Evolutionary conservation across 2,797 vertebrate species (phyloP), one percentile per base, ranked within the genome.

Genomic region (Coilia nasus): DNA sequence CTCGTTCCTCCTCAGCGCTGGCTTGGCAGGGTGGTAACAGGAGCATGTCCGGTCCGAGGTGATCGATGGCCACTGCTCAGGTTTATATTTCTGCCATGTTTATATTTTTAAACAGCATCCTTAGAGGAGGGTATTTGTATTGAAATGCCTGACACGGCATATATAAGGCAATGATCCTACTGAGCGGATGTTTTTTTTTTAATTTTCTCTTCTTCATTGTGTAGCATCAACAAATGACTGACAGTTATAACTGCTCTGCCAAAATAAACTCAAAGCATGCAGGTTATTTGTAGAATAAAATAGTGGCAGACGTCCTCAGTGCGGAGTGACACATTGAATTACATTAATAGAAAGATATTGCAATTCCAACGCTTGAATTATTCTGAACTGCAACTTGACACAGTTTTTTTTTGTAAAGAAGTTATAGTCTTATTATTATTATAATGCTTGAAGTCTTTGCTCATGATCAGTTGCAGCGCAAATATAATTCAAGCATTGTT

Each of bases 81-180:
- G 71, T 21, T 23, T 31, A 25, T 71, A 71, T 31, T 71, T 78
- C 44, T 78, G 71, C 31, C 21, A 41, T 78, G 71, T 78, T 78
- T 78, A 7, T 78, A 44, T 44, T 15, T 41, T 31, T 41, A 78
- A 78, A 78, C 71, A 78, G 35, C 71, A 41, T 78, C 71, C 35
- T 41, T 78, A 21, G 6, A 35, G 31, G 31, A 44, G 71, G 71
- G 44, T 21, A 78, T 44, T 41, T 31, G 71, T 78, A 78, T 21
- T 78, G 28, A 71, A 71, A 35, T 31, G 28, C 12, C 15, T 31
- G 71, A 78, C 44, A 78, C 35, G 41, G 15, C 31, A 44, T 44
- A 44, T 44, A 78, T 11, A 6, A 19, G 14, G 19, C 21, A 44
- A 78, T 44, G 31, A 44, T 17, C 35, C 31, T 44, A 41, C 31